Conservation (phyloP, 1,140 invertebrate species). For the Hycleus cichorii region DNA sequence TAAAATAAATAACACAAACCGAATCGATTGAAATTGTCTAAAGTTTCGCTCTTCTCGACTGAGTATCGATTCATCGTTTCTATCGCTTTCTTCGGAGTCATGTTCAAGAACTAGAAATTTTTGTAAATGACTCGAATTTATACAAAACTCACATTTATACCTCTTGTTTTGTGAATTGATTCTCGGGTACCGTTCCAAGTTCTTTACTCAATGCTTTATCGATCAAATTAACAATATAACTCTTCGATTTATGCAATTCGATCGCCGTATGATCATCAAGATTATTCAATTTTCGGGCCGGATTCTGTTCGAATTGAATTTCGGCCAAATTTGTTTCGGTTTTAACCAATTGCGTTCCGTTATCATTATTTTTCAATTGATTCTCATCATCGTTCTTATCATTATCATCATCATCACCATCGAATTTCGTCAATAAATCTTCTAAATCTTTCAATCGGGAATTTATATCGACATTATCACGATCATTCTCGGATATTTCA, state of each 20-base stretch:
- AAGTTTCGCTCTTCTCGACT: too few species aligned
- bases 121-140: background rate
- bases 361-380: slow-evolving; percentile 1
- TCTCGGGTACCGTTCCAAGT: slow-evolving; percentile 31
- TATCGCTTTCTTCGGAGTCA: too few species aligned
- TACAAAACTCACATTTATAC: background rate
- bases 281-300: too few species aligned
- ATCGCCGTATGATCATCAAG: slow-evolving; percentile 28
- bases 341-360: background rate
- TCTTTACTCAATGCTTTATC: slow-evolving; percentile 40
- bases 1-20: too few species aligned
- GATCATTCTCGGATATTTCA: too few species aligned
- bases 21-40: too few species aligned
- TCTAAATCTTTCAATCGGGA: slow-evolving; percentile 2
- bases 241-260: slow-evolving; percentile 42
- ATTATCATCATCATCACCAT: slow-evolving; percentile 1
- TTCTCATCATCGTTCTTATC: background rate
- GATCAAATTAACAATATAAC: slow-evolving; percentile 42
- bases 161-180: slow-evolving; percentile 3
- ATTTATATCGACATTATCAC: background rate
- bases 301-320: too few species aligned
- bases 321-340: background rate
- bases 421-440: slow-evolving; percentile 4
- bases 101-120: too few species aligned
- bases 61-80: too few species aligned